These are phyloP conservation scores for Noturus placidus DNA, from an alignment of 2,113 vertebrate species.

Conservation along the genomic window DNA sequence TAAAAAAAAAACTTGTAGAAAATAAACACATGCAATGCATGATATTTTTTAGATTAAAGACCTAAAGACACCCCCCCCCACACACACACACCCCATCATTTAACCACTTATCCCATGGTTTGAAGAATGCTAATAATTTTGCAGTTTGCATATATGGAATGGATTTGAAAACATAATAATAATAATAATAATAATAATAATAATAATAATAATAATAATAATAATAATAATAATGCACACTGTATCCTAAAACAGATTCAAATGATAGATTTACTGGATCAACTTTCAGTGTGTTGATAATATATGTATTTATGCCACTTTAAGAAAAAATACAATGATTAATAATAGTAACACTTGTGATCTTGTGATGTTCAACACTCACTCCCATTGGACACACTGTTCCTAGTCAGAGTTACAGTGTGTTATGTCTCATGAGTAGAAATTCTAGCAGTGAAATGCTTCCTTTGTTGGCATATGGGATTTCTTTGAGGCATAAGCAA, in stretches of 20 bases:
- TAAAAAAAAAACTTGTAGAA: too few relatives aligned
- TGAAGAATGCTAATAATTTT: too few relatives aligned
- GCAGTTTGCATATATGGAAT: too few relatives aligned
- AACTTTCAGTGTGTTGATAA: not conserved
- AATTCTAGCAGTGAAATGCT: not conserved
- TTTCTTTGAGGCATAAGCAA: not conserved
- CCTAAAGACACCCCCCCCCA: too few relatives aligned
- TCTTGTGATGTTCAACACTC: not conserved
- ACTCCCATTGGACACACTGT: not conserved
- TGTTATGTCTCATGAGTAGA: not conserved
- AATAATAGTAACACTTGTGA: not conserved
- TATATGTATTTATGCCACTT: not conserved
- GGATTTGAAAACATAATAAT: too few relatives aligned
- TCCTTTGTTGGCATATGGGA: not conserved
- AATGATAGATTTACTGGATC: not conserved
- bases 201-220: too few relatives aligned
- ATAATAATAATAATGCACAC: too few relatives aligned
- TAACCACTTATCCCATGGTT: too few relatives aligned
- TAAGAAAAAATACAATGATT: not conserved
- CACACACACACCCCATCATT: too few relatives aligned
- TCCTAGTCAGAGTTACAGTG: not conserved
- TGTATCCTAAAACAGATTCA: not conserved
- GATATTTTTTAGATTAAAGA: too few relatives aligned
- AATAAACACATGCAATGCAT: too few relatives aligned
- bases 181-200: too few relatives aligned